Evolutionary conservation across 2,888 invertebrate species (phyloP).

Genomic region (Cactoblastis cactorum): DNA sequence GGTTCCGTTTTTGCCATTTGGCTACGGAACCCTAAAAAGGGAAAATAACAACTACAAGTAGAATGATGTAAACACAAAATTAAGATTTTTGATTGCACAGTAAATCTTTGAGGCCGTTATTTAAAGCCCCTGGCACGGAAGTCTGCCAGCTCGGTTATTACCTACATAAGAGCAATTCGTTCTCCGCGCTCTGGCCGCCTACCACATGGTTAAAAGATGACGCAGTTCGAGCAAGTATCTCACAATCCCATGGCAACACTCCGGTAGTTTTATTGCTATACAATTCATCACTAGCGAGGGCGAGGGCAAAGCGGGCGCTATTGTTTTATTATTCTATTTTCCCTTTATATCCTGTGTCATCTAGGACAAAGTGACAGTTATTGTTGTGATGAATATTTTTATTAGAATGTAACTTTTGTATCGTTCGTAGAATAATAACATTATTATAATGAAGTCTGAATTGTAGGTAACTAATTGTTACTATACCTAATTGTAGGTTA

Average conservation of each 20-base stretch:
- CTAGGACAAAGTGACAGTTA: background rate
- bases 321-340: conserved; percentile 12
- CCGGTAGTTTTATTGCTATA: conserved; percentile 10
- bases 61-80: background rate
- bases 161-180: conserved; percentile 21
- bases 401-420: background rate
- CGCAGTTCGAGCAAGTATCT: conserved; percentile 7
- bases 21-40: no score
- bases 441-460: background rate
- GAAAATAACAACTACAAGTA: background rate
- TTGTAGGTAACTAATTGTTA: no score
- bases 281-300: conserved; percentile 1
- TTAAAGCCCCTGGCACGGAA: conserved; percentile 17
- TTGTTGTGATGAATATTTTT: conserved; percentile 2
- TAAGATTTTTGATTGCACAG: background rate
- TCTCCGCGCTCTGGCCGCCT: conserved; percentile 21
- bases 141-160: conserved; percentile 16
- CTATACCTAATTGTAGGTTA: no score
- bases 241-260: conserved; percentile 2
- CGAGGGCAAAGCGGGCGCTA: background rate
- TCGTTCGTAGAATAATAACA: no score
- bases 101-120: background rate
- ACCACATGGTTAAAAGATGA: conserved; percentile 28
- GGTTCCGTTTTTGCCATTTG: no score
- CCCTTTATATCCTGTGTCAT: background rate